These are phyloP conservation scores for Melopsittacus undulatus DNA, from an alignment of 2,797 vertebrate species.

Conservation along the genomic window DNA sequence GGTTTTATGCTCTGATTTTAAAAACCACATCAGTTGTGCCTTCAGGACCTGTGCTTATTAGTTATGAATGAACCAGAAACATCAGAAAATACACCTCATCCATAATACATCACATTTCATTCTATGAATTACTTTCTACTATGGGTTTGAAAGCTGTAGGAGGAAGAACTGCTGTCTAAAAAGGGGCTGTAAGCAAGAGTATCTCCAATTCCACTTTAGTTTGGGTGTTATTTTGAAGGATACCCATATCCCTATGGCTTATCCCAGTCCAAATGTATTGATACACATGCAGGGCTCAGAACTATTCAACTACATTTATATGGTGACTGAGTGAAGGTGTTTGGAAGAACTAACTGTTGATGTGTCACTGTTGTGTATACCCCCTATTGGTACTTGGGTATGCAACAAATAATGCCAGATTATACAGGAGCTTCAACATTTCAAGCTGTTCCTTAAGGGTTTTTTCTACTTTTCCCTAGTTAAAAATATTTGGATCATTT, in stretches of 20 bases:
- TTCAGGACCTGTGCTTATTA: neutral
- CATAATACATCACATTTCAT: neutral
- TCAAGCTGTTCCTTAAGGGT: neutral
- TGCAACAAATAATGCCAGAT: neutral
- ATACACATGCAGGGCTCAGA: neutral
- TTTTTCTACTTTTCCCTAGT: neutral
- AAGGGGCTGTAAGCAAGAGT: neutral
- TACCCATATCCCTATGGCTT: neutral
- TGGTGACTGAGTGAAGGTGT: neutral
- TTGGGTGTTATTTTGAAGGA: neutral
- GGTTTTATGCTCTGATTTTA: neutral
- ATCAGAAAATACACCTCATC: neutral
- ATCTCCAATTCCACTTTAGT: neutral
- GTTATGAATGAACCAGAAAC: neutral
- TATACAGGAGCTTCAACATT: neutral
- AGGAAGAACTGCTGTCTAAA: neutral
- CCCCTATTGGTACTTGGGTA: neutral
- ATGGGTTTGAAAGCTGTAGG: neutral
- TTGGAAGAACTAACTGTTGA: neutral
- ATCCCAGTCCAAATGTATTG: neutral
- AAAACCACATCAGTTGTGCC: neutral
- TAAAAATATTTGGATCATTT: neutral
- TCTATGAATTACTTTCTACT: neutral
- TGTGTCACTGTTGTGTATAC: neutral
- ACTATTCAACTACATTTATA: neutral